Evolutionary conservation across 2,888 invertebrate genomes (phyloP), one percentile per base, ranked within the genome.

Genomic region (Rhodophaea formosa): DNA sequence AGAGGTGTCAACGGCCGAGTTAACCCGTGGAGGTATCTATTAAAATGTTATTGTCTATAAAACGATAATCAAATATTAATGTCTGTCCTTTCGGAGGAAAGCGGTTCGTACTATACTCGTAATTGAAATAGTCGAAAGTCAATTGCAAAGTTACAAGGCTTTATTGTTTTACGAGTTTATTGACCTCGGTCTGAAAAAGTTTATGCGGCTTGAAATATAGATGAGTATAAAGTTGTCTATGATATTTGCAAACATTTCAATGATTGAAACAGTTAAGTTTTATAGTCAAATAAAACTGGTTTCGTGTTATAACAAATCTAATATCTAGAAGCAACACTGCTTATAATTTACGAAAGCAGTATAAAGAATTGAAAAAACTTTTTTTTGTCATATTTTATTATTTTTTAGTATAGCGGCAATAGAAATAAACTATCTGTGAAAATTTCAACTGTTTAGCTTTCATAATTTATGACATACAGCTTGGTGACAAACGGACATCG

Each of bases 281-380:
- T 79, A 78, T 75, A 69, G 68, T 53, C 58, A 52, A 67, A 78
- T 82, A 79, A 79, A 77, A 64, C 71, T 74, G 65, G 67, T 68
- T 64, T 66, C 63, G 63, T 66, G 44, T 17, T 45, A 14, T 54
- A 54, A 45, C 32, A 39, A 39, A 39, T 12, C 5, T 57, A 52
- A 53, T 23, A 23, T 3, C 23, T 23, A 23, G 23, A 23, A 3
- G 23, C 23, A 5, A 23, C 23, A 23, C 23, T 23, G 23, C 23
- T 5, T 23, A 5, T 23, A 23, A 23, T 23, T 23, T 23, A 23
- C n/a, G n/a, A n/a, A n/a, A n/a, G n/a, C n/a, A n/a, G n/a, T n/a
- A n/a, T n/a, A n/a, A n/a, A n/a, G n/a, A n/a, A n/a, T n/a, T n/a
- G n/a, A n/a, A n/a, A n/a, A n/a, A n/a, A n/a, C n/a, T n/a, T n/a